Conservation (phyloP, 2,113 vertebrate species). For the Oryzias javanicus region DNA sequence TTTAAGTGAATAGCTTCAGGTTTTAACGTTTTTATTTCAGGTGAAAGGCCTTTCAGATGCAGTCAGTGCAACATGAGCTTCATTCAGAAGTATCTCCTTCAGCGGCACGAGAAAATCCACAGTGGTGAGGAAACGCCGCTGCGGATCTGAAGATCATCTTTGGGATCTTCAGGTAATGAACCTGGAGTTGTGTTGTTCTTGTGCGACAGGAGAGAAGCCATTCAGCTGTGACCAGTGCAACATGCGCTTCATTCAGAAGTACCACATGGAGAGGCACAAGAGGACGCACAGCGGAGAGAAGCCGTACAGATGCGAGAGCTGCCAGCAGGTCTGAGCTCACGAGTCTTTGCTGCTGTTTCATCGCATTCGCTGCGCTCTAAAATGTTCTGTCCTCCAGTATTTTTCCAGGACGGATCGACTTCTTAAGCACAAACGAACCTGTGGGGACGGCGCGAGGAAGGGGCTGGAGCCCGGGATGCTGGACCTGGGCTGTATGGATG, state of each 20-base stretch:
- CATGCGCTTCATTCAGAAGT: constrained; percentile 99
- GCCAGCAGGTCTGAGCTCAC: constrained; percentile 83
- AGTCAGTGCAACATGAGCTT: constrained; percentile 99
- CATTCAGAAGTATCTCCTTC: constrained; percentile 98
- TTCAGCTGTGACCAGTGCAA: constrained; percentile 98
- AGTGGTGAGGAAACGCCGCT: constrained; percentile 76
- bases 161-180: not conserved
- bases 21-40: constrained; percentile 48
- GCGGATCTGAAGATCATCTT: no score
- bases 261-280: constrained; percentile 99
- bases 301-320: constrained; percentile 99
- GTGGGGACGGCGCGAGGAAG: constrained; percentile 92
- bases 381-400: constrained; percentile 76
- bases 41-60: constrained; percentile 97
- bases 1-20: not conserved
- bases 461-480: constrained; percentile 85
- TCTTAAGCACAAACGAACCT: constrained; percentile 98
- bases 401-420: constrained; percentile 98
- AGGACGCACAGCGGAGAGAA: constrained; percentile 99
- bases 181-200: not conserved
- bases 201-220: constrained; percentile 88
- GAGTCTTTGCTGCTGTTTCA: not conserved
- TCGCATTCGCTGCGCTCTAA: not conserved
- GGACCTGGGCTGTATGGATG: constrained; percentile 80
- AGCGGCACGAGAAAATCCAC: constrained; percentile 97